Evolutionary conservation across 2,113 vertebrate species (phyloP).

Genomic region (Electrona antarctica): DNA sequence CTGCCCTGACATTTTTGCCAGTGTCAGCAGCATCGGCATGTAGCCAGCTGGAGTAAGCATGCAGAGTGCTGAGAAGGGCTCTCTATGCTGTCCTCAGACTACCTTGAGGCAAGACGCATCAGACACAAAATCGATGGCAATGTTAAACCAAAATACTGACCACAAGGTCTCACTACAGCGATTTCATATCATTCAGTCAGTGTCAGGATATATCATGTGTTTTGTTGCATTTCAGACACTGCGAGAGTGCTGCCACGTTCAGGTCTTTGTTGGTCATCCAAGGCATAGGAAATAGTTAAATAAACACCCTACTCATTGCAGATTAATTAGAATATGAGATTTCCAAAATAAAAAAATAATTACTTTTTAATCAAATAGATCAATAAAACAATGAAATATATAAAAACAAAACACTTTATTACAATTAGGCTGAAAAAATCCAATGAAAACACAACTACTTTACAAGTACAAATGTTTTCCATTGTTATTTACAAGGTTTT

Average conservation of each 20-base stretch:
- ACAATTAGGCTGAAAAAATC: conserved; percentile 83
- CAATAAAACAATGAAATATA: conserved; percentile 68
- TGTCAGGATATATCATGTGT: too few species aligned
- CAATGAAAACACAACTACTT: conserved; percentile 87
- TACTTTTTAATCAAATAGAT: neutral
- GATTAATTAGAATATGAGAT: too few species aligned
- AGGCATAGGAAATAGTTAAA: too few species aligned
- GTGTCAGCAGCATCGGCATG: conserved; percentile 21
- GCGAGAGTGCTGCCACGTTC: too few species aligned
- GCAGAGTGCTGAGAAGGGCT: conserved; percentile 17
- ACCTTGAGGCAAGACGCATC: conserved; percentile 7
- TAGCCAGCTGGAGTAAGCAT: conserved; percentile 2
- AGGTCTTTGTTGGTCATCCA: too few species aligned
- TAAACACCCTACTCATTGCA: too few species aligned
- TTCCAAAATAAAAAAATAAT: too few species aligned
- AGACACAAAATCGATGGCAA: neutral
- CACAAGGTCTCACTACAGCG: too few species aligned
- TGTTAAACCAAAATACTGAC: too few species aligned
- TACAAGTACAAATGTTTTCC: conserved; percentile 89
- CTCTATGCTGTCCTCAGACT: neutral
- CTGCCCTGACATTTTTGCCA: neutral
- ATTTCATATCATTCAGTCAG: too few species aligned
- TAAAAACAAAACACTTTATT: conserved; percentile 94
- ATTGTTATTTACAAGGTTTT: conserved; percentile 85
- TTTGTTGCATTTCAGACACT: too few species aligned